Evolutionary conservation across 2,888 invertebrate species (phyloP).

Genomic region (Dysmachus trigonus): DNA sequence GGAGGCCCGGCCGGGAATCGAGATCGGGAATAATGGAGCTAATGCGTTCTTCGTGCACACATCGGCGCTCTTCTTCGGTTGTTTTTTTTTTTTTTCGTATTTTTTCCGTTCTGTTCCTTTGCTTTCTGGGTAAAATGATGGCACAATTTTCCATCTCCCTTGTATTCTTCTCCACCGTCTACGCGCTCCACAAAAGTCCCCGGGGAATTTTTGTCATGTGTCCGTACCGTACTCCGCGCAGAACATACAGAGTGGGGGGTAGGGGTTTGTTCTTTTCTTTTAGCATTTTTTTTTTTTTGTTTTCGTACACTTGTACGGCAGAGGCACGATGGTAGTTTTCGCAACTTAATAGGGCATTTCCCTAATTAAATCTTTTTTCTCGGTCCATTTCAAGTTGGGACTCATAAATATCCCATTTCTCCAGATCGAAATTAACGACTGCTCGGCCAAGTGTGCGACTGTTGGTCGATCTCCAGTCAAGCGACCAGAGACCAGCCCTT

Average conservation of each 20-base stretch:
- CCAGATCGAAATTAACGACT: constrained; percentile 18
- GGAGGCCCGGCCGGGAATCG: constrained; percentile 21
- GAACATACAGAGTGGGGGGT: neutral
- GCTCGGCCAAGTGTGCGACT: neutral
- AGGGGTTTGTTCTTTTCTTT: neutral
- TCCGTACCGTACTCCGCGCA: neutral
- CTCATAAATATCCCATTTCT: constrained; percentile 12
- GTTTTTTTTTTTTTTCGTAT: no score
- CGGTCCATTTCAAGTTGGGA: neutral
- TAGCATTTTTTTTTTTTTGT: no score
- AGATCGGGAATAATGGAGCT: neutral
- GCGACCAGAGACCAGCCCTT: neutral
- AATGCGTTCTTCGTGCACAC: constrained; percentile 5
- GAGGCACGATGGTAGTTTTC: neutral
- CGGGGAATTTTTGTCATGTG: neutral
- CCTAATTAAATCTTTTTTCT: constrained; percentile 34
- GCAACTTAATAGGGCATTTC: constrained; percentile 30
- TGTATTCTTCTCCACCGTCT: neutral
- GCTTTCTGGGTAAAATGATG: constrained; percentile 21
- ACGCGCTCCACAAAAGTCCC: neutral
- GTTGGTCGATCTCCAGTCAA: neutral
- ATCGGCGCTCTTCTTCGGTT: constrained; percentile 3
- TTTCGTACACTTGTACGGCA: neutral
- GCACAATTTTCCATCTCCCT: constrained; percentile 12
- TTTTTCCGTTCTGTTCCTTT: neutral